Evolutionary conservation across 2,888 invertebrate genomes (phyloP).

Genomic region (Ormia ochracea): DNA sequence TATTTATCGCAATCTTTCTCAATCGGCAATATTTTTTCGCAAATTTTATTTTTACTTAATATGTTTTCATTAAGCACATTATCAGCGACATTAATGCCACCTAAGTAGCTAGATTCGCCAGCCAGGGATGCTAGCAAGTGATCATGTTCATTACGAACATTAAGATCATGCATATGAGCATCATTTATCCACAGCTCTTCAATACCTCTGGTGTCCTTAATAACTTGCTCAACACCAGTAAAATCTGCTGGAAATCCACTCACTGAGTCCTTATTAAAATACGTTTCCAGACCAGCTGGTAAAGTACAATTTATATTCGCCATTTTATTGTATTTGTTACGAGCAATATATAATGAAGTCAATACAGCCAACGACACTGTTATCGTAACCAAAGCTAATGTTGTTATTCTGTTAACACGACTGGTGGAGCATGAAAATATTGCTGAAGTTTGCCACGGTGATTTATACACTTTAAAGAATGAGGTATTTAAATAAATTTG

Average conservation of each 20-base stretch:
- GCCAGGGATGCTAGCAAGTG: conserved; percentile 64
- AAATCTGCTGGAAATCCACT: conserved; percentile 24
- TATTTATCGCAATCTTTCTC: conserved; percentile 1
- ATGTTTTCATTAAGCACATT: conserved; percentile 12
- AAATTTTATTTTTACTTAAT: conserved; percentile 6
- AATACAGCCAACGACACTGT: conserved; percentile 60
- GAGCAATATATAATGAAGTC: conserved; percentile 64
- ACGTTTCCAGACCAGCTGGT: conserved; percentile 71
- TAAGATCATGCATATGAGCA: conserved; percentile 62
- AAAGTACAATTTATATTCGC: conserved; percentile 71
- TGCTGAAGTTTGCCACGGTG: conserved; percentile 66
- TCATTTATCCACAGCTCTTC: conserved; percentile 56
- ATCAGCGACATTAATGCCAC: conserved; percentile 28
- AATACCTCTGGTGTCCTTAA: conserved; percentile 20
- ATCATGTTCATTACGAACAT: conserved; percentile 66
- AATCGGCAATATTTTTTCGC: background rate
- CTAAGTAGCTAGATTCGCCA: conserved; percentile 65
- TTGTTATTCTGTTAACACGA: conserved; percentile 64
- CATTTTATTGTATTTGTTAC: conserved; percentile 72
- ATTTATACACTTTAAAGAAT: conserved; percentile 66
- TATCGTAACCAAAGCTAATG: conserved; percentile 62
- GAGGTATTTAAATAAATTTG: conserved; percentile 60
- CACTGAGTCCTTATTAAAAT: conserved; percentile 66
- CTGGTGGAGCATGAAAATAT: conserved; percentile 63
- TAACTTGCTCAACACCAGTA: background rate